Evolutionary conservation across 2,797 vertebrate species (phyloP).

Genomic region (Molothrus aeneus): DNA sequence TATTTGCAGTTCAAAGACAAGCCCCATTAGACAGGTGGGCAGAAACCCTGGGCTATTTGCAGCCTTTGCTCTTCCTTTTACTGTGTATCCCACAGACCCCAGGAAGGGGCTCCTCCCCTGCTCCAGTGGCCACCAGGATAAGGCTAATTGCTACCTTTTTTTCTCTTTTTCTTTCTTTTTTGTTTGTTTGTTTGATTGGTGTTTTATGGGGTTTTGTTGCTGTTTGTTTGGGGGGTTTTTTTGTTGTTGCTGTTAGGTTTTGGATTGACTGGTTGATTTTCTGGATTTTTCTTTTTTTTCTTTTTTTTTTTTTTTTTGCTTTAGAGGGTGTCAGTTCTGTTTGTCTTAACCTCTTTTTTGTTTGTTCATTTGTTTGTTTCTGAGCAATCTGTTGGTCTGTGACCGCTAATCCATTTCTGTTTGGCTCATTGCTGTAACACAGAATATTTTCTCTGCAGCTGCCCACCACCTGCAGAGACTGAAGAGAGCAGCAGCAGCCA

Average conservation of each 20-base stretch:
- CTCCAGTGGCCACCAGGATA: not conserved
- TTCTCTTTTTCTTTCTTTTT: too few species aligned
- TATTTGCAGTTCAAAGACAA: not conserved
- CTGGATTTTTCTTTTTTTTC: too few species aligned
- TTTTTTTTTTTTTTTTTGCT: not conserved
- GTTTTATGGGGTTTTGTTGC: not conserved
- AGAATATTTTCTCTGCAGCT: not conserved
- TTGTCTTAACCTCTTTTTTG: not conserved
- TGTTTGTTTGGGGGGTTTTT: not conserved
- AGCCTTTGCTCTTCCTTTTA: not conserved
- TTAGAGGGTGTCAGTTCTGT: not conserved
- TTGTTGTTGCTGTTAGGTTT: not conserved
- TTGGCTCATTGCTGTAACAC: not conserved
- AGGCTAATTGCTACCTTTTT: not conserved
- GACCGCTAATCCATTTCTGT: not conserved
- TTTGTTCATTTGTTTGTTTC: not conserved
- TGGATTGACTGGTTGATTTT: not conserved
- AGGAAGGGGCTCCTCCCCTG: not conserved
- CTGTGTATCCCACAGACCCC: not conserved
- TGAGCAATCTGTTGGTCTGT: not conserved
- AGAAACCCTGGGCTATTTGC: not conserved
- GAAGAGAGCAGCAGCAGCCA: not conserved
- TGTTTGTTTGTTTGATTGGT: too few species aligned
- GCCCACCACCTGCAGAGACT: not conserved
- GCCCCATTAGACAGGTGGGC: not conserved